Conservation (phyloP, 1,140 invertebrate species). For the Octopus sinensis region DNA sequence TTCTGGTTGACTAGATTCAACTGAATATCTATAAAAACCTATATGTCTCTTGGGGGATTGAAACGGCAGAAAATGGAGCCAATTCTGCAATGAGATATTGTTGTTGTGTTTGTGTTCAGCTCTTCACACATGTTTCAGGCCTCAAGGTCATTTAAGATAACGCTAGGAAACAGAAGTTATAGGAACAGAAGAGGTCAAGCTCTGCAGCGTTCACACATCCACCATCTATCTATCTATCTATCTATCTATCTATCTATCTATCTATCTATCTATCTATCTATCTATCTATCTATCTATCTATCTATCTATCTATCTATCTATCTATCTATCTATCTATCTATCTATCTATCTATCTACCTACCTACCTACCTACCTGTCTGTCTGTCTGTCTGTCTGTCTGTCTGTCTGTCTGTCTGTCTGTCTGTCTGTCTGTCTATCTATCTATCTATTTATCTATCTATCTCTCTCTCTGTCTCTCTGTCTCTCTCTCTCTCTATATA, state of each 20-base stretch:
- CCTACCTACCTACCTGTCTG: not conserved
- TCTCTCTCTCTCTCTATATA: conserved; percentile 14
- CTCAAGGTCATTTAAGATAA: too few relatives aligned
- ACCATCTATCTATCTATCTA: not conserved
- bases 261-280: not conserved
- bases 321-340: not conserved
- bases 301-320: not conserved
- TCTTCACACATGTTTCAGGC: too few relatives aligned
- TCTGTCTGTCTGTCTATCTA: not conserved
- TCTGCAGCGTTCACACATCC: too few relatives aligned
- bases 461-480: not conserved
- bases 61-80: too few relatives aligned
- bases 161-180: too few relatives aligned
- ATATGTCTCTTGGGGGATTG: too few relatives aligned
- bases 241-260: not conserved
- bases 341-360: not conserved
- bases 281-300: not conserved
- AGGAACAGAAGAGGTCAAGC: too few relatives aligned
- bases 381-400: not conserved
- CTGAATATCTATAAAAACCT: too few relatives aligned
- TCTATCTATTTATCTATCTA: not conserved
- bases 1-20: too few relatives aligned
- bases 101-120: too few relatives aligned
- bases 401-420: not conserved
- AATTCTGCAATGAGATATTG: too few relatives aligned